phyloP scores from a whole-genome alignment of 2,888 invertebrate genomes.

The Brenthis hecate region DNA sequence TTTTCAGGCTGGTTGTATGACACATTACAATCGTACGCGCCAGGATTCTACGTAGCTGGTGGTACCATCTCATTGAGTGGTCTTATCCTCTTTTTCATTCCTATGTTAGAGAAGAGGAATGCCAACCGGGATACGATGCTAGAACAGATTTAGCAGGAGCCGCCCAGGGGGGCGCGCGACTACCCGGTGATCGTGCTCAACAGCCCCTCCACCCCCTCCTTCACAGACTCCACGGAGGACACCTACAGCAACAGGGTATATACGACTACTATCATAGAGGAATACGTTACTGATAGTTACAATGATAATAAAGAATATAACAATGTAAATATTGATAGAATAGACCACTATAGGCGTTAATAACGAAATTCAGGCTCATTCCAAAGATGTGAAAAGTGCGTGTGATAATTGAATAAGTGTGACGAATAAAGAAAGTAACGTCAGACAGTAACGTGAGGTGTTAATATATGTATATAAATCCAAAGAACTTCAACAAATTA shows the following conservation, averaged over 20 bases:
- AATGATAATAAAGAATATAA: constrained; percentile 57
- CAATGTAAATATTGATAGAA: constrained; percentile 58
- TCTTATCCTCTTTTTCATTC: constrained; percentile 92
- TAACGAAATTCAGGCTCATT: constrained; percentile 64
- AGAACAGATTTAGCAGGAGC: constrained; percentile 73
- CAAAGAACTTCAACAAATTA: constrained; percentile 39
- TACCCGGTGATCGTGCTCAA: constrained; percentile 70
- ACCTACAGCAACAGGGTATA: constrained; percentile 75
- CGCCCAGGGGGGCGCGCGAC: constrained; percentile 46
- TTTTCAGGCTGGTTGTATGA: constrained; percentile 92
- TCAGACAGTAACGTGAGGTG: constrained; percentile 19
- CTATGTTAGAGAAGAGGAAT: constrained; percentile 83
- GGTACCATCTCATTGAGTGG: constrained; percentile 93
- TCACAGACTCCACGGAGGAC: constrained; percentile 59
- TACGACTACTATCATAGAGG: constrained; percentile 67
- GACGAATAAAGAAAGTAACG: constrained; percentile 49
- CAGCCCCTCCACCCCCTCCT: constrained; percentile 73
- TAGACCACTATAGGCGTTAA: constrained; percentile 37
- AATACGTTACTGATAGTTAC: constrained; percentile 56
- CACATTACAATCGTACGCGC: constrained; percentile 88
- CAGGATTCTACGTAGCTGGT: constrained; percentile 95
- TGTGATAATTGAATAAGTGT: constrained; percentile 49
- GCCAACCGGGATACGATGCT: constrained; percentile 57
- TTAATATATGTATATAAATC: constrained; percentile 22
- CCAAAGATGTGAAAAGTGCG: constrained; percentile 64